Percentiles rank a stretch among this genome's conserved stretches.
phyloP scores from a whole-genome alignment of 2,113 vertebrate species.

The Tetrax tetrax region DNA sequence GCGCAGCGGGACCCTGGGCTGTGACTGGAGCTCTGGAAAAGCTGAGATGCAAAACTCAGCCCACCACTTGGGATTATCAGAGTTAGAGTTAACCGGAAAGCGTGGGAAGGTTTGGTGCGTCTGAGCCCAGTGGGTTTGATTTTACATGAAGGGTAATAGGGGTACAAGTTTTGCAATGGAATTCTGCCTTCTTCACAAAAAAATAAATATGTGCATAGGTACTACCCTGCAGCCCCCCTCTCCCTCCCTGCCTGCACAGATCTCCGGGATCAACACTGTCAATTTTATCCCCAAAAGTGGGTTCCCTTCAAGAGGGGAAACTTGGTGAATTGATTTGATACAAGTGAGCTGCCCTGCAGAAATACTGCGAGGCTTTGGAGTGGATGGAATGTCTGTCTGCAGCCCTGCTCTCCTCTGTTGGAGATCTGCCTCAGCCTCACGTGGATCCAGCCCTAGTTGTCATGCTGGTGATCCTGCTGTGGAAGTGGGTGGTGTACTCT shows the following conservation, averaged over 20 bases:
- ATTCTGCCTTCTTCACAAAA: not conserved
- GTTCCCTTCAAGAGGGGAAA: not conserved
- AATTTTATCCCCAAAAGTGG: not conserved
- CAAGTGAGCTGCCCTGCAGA: not conserved
- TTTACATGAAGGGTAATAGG: not conserved
- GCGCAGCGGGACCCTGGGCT: rapidly evolving
- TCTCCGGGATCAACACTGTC: not conserved
- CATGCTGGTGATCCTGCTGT: not conserved
- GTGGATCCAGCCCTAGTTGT: rapidly evolving
- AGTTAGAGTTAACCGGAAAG: not conserved
- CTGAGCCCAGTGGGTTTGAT: not conserved
- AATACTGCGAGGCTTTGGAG: not conserved
- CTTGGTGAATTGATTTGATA: not conserved
- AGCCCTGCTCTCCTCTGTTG: not conserved
- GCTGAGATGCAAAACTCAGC: not conserved
- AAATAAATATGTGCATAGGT: no score
- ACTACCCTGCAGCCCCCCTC: not conserved
- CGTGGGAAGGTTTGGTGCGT: rapidly evolving
- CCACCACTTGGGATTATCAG: not conserved
- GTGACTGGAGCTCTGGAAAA: not conserved
- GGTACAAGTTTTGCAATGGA: not conserved
- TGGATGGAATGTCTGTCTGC: not conserved
- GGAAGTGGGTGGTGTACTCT: not conserved
- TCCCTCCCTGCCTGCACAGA: not conserved
- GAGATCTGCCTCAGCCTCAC: not conserved